Conservation (phyloP, 2,888 invertebrate species). For the Eumerus sabulonum region DNA sequence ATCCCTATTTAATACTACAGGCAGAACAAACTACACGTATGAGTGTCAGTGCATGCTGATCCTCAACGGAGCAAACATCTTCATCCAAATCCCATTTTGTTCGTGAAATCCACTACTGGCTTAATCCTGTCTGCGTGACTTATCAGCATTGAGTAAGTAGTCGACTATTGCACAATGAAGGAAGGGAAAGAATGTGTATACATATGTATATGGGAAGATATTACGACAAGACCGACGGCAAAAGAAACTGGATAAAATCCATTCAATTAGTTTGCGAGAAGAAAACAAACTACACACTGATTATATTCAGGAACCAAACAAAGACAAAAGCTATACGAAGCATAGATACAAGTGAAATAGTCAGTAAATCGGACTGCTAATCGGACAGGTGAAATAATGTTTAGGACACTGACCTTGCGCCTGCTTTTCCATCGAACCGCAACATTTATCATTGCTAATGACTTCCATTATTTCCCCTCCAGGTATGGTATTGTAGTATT, state of each 20-base stretch:
- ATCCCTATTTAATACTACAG: too few relatives aligned
- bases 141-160: constrained; percentile 31
- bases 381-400: constrained; percentile 66
- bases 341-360: constrained; percentile 42
- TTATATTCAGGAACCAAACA: constrained; percentile 49
- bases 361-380: constrained; percentile 55
- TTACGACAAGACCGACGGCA: constrained; percentile 9
- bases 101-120: constrained; percentile 46
- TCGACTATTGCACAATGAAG: constrained; percentile 8
- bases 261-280: constrained; percentile 52
- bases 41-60: too few relatives aligned
- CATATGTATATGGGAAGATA: neutral
- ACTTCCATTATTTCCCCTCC: constrained; percentile 63
- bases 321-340: constrained; percentile 44
- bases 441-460: constrained; percentile 68
- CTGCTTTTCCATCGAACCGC: constrained; percentile 49
- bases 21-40: too few relatives aligned
- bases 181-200: constrained; percentile 1
- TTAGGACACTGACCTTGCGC: constrained; percentile 47
- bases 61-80: too few relatives aligned
- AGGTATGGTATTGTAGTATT: constrained; percentile 39
- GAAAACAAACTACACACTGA: constrained; percentile 49
- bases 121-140: constrained; percentile 49
- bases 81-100: constrained; percentile 45
- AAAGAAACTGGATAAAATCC: constrained; percentile 33